Conservation (phyloP, 1,140 invertebrate genomes). For the Drosophila pallidifrons region DNA sequence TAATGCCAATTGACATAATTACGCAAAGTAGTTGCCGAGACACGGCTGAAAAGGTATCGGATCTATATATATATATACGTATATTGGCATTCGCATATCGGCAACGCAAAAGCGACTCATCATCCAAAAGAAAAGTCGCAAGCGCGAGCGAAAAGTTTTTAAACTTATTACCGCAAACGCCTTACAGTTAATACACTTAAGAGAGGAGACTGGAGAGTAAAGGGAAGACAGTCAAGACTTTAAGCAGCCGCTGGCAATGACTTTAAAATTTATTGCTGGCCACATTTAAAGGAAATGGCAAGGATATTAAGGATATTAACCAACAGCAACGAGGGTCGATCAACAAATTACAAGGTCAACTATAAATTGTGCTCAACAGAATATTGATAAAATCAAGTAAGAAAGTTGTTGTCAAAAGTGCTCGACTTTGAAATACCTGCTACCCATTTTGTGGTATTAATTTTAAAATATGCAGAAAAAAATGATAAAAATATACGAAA, state of each 20-base stretch:
- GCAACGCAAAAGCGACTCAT: neutral
- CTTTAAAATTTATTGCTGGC: conserved; percentile 78
- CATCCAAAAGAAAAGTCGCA: conserved; percentile 28
- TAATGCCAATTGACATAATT: conserved; percentile 82
- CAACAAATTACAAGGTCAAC: neutral
- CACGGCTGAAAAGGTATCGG: conserved; percentile 17
- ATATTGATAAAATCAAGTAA: no score
- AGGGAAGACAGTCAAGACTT: conserved; percentile 40
- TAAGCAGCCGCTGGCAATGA: conserved; percentile 72
- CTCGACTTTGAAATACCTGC: no score
- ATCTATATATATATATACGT: neutral
- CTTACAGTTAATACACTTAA: conserved; percentile 56
- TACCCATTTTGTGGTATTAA: no score
- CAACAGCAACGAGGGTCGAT: conserved; percentile 17
- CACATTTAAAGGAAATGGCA: conserved; percentile 45
- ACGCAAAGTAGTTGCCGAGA: conserved; percentile 74
- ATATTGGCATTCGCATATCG: neutral
- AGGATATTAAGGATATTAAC: conserved; percentile 30
- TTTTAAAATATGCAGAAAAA: no score
- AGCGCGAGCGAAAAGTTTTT: conserved; percentile 56
- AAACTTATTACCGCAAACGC: conserved; percentile 75
- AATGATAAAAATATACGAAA: no score
- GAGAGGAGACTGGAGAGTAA: neutral
- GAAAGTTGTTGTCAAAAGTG: no score
- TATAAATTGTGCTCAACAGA: neutral